phyloP scores from a whole-genome alignment of 2,888 invertebrate genomes.

The Acanthosepion lycidas region DNA sequence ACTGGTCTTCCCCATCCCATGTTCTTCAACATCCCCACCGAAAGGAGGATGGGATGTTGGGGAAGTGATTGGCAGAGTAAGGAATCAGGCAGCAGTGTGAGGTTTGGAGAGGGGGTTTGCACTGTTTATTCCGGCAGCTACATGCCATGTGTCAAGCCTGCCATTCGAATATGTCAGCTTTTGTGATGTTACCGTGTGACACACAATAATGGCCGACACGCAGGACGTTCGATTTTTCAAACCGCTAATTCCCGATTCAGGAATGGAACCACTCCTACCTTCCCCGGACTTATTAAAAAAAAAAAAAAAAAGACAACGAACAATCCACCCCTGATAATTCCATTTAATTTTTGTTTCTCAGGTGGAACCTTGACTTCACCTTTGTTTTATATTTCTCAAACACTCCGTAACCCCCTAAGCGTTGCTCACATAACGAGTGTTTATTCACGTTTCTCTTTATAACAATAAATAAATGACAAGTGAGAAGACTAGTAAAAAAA shows the following conservation, averaged over 20 bases:
- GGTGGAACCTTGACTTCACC: neutral
- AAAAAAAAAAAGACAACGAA: too few species aligned
- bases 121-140: neutral
- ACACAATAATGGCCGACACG: slow-evolving; percentile 7
- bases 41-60: neutral
- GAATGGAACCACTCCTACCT: neutral
- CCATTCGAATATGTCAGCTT: slow-evolving; percentile 33
- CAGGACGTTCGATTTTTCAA: slow-evolving; percentile 33
- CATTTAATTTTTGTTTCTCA: neutral
- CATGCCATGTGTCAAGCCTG: slow-evolving; percentile 33
- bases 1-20: neutral
- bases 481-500: neutral
- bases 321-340: too few species aligned
- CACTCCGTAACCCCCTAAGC: neutral
- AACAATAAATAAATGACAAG: neutral
- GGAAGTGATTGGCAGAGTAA: slow-evolving; percentile 20
- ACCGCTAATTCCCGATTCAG: neutral
- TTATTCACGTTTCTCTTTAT: slow-evolving; percentile 33
- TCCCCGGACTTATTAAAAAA: too few species aligned
- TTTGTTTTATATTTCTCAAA: neutral
- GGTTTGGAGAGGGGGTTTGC: neutral
- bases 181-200: slow-evolving; percentile 33
- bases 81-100: neutral
- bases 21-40: too few species aligned
- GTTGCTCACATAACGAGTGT: neutral